A percentile compares a stretch with the other conserved stretches of the same genome.
Conservation (phyloP, 1,140 invertebrate genomes). For the Nasonia longicornis region DNA sequence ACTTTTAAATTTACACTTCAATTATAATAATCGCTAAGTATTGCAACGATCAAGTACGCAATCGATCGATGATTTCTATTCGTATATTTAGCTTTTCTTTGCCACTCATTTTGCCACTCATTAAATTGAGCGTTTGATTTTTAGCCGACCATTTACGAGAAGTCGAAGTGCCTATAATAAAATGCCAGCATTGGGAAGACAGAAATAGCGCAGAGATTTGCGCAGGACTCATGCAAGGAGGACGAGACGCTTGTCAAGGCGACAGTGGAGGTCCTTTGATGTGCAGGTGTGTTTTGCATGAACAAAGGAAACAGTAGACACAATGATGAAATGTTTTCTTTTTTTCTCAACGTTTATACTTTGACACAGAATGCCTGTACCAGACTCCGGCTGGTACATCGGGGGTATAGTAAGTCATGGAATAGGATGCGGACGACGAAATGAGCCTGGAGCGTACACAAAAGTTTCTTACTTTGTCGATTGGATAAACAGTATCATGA, state of each 20-base stretch:
- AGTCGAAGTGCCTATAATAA: slow-evolving; percentile 76
- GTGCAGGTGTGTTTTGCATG: slow-evolving; percentile 66
- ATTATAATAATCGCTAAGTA: no score
- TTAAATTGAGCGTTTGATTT: neutral
- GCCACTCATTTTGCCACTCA: no score
- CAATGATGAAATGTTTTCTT: neutral
- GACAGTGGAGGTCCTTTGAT: slow-evolving; percentile 85
- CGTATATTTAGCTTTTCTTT: no score
- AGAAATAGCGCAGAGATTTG: slow-evolving; percentile 77
- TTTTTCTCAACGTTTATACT: neutral
- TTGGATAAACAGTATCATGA: slow-evolving; percentile 77
- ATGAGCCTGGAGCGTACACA: slow-evolving; percentile 87
- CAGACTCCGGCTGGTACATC: slow-evolving; percentile 77
- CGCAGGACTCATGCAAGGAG: slow-evolving; percentile 80
- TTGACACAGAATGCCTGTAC: slow-evolving; percentile 69
- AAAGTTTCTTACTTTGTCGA: slow-evolving; percentile 78
- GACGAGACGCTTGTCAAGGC: slow-evolving; percentile 85
- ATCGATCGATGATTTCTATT: no score
- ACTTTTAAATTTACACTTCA: neutral
- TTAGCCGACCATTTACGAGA: slow-evolving; percentile 78
- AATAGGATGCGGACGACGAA: slow-evolving; percentile 80
- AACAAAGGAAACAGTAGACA: neutral
- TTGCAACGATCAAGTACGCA: no score
- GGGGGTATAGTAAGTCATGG: slow-evolving; percentile 86
- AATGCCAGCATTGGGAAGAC: slow-evolving; percentile 74